These are phyloP conservation scores for Crenichthys baileyi DNA, from an alignment of 2,797 vertebrate species.

Conservation along the genomic window DNA sequence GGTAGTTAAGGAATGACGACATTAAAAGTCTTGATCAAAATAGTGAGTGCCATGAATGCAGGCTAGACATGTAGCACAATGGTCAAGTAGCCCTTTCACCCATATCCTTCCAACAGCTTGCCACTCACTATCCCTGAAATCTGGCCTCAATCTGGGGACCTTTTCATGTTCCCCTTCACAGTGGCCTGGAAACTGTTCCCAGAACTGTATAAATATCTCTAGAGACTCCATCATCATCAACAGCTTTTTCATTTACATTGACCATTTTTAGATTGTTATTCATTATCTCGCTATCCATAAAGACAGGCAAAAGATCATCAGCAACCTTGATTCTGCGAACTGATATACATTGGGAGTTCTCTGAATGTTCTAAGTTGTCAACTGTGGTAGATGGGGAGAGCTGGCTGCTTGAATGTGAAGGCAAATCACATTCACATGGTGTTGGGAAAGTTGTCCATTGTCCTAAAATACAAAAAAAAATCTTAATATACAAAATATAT, in stretches of 20 bases:
- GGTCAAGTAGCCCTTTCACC: conserved; percentile 40
- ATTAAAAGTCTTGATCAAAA: too few species aligned
- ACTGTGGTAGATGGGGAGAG: not conserved
- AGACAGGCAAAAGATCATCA: too few species aligned
- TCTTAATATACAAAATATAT: too few species aligned
- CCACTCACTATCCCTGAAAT: conserved; percentile 8
- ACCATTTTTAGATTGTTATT: conserved; percentile 8
- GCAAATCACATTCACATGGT: too few species aligned
- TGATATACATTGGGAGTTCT: too few species aligned
- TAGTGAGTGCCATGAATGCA: too few species aligned
- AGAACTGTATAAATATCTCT: not conserved
- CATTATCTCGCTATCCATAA: conserved; percentile 2
- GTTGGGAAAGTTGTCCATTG: too few species aligned
- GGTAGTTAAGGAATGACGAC: too few species aligned
- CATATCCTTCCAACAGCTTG: conserved; percentile 37
- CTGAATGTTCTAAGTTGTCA: too few species aligned
- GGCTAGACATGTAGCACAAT: conserved; percentile 10
- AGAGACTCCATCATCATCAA: not conserved
- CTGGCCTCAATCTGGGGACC: not conserved
- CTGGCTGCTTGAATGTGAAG: too few species aligned
- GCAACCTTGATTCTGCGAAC: too few species aligned
- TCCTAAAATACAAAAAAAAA: too few species aligned
- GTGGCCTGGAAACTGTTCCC: conserved; percentile 1
- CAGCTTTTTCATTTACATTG: not conserved
- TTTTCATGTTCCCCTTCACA: conserved; percentile 2